Evolutionary conservation across 2,888 invertebrate species (phyloP).

Genomic region (Uropetala carovei): DNA sequence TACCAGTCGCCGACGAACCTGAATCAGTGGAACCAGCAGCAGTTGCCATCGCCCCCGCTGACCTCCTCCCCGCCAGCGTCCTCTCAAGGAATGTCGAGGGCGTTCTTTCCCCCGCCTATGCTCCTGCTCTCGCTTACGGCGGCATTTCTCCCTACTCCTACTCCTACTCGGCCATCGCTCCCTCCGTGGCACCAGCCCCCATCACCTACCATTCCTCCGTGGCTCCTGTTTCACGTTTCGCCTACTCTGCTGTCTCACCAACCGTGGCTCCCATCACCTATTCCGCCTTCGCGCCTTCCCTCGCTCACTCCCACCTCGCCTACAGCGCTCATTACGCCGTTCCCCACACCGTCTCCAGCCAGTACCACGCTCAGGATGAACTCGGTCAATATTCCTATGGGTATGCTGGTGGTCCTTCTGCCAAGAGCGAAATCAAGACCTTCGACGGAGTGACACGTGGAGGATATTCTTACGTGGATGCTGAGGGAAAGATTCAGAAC

Average conservation of each 20-base stretch:
- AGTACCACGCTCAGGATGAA: slow-evolving; percentile 80
- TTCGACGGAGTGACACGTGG: slow-evolving; percentile 80
- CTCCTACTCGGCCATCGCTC: no score
- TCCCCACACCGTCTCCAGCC: slow-evolving; percentile 67
- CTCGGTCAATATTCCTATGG: slow-evolving; percentile 80
- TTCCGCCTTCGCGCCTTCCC: neutral
- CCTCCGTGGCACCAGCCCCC: neutral
- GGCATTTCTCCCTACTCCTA: no score
- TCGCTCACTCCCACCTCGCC: slow-evolving; percentile 8
- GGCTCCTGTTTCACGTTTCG: slow-evolving; percentile 71
- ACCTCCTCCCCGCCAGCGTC: slow-evolving; percentile 72
- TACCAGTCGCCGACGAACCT: slow-evolving; percentile 66
- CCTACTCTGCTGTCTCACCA: neutral
- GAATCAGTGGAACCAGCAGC: neutral
- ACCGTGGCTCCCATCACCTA: neutral
- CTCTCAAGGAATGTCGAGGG: slow-evolving; percentile 72
- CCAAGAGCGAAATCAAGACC: slow-evolving; percentile 79
- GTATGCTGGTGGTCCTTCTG: slow-evolving; percentile 81
- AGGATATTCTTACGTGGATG: slow-evolving; percentile 80
- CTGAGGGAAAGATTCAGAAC: slow-evolving; percentile 76
- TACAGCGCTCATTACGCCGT: slow-evolving; percentile 11
- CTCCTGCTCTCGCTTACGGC: no score
- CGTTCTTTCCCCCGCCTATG: slow-evolving; percentile 73
- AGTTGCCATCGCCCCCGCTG: neutral
- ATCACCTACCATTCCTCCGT: slow-evolving; percentile 74